Base-by-base conservation (phyloP, 37 sponge, comb jelly and placozoan species). In the Amphimedon queenslandica region DNA sequence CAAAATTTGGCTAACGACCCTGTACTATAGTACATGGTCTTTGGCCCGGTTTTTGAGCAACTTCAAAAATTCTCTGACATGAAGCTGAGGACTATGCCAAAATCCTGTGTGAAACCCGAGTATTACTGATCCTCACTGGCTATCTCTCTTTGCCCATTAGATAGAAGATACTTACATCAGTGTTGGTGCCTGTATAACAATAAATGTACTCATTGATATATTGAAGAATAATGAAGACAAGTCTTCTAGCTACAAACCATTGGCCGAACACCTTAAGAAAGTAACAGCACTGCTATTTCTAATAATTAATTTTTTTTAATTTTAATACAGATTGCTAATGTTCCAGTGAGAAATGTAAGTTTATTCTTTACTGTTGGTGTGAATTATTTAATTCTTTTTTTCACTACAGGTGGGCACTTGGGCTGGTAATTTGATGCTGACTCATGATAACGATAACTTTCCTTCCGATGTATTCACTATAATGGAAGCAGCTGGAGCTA, bases 401-500 rank as follows among this genome's bases (percentile, higher is more conserved):
- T 40, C 1, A 24, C 20, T 20, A 13, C 72, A 84, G 86, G 69
- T 84, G 11, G 90, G 77, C 1, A 43, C 86, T 2, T 90, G 86
- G 86, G 87, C 91, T 31, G 86, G 86, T 35, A 85, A 85, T 42
- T 58, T 85, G 28, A 85, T 85, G 82, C 43, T 85, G 30, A 77
- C 87, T 31, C 82, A 90, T 56, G 40, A 85, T 63, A 66, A 90
- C 30, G 72, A 73, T 24, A 37, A 85, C 70, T 90, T 90, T 42
- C 91, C 91, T 6, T 90, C 91, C 55, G 91, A 90, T 77, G 87
- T 90, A 24, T 85, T 84, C 64, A 80, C 78, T 36, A 66, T 85
- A 24, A 75, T 91, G 80, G 74, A 77, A 1, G 92, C 80, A 39
- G 83, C 66, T 6, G 83, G 83, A 21, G 88, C 87, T 24, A 68